Evolutionary conservation across 2,888 invertebrate species (phyloP).

Genomic region (Eremobia ochroleuca): DNA sequence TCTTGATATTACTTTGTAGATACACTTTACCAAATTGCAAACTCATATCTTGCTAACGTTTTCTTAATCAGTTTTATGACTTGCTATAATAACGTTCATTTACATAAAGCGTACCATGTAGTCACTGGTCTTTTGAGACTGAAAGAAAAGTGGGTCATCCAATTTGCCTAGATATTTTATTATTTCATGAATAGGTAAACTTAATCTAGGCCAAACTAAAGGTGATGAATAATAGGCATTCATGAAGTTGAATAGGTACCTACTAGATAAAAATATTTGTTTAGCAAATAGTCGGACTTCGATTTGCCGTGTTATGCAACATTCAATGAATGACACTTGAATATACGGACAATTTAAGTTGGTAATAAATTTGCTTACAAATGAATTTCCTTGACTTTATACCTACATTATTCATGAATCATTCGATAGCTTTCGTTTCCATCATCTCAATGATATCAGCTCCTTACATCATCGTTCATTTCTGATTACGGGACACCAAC

Average conservation of each 20-base stretch:
- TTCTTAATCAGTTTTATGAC: conserved; percentile 49
- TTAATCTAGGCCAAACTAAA: neutral
- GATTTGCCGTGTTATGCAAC: neutral
- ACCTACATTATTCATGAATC: neutral
- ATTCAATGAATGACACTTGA: neutral
- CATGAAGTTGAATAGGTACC: neutral
- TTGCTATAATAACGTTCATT: conserved; percentile 35
- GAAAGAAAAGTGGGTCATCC: conserved; percentile 11
- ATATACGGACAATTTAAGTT: neutral
- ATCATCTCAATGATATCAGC: neutral
- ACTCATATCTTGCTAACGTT: conserved; percentile 27
- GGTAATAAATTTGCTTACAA: neutral
- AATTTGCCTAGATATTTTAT: conserved; percentile 1
- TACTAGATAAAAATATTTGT: neutral
- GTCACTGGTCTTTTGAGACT: neutral
- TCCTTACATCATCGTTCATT: neutral
- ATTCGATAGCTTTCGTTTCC: neutral
- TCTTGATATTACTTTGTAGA: conserved; percentile 23
- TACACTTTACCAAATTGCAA: conserved; percentile 24
- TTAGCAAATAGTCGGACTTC: neutral
- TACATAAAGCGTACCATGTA: conserved; percentile 27
- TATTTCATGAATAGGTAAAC: neutral
- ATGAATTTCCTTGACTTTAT: neutral
- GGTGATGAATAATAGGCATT: neutral
- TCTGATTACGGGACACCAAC: neutral